phyloP scores from a whole-genome alignment of 1,140 invertebrate genomes.

The Cydia strobilella region DNA sequence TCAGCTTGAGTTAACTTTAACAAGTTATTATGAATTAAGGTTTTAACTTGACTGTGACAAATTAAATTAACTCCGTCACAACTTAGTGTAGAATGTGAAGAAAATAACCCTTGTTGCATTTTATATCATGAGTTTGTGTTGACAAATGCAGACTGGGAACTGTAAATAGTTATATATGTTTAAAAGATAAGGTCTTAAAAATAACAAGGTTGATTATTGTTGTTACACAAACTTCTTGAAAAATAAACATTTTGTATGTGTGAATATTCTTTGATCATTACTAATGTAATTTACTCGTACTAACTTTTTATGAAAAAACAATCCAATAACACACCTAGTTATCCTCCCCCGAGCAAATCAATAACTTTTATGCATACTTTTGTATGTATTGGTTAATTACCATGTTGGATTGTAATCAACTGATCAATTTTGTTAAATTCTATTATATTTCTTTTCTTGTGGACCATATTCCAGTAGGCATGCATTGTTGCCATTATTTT shows the following conservation, averaged over 20 bases:
- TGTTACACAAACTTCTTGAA: slow-evolving; percentile 79
- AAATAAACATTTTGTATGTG: slow-evolving; percentile 80
- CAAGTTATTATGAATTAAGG: slow-evolving; percentile 60
- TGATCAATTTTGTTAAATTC: slow-evolving; percentile 7
- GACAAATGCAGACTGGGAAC: slow-evolving; percentile 74
- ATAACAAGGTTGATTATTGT: slow-evolving; percentile 80
- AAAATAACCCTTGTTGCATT: slow-evolving; percentile 78
- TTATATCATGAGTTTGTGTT: slow-evolving; percentile 77
- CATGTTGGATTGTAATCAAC: slow-evolving; percentile 10
- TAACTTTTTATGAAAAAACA: slow-evolving; percentile 14
- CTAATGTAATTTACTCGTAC: slow-evolving; percentile 38
- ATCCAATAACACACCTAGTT: slow-evolving; percentile 3
- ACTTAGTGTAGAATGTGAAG: slow-evolving; percentile 71
- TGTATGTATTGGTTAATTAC: slow-evolving; percentile 11
- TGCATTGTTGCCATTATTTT: slow-evolving; percentile 1
- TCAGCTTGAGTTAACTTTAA: slow-evolving; percentile 67
- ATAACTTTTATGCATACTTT: slow-evolving; percentile 18
- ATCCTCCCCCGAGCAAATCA: slow-evolving; percentile 23
- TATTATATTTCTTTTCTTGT: background rate
- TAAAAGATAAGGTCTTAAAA: slow-evolving; percentile 75
- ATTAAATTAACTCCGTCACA: slow-evolving; percentile 76
- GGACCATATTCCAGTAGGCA: slow-evolving; percentile 5
- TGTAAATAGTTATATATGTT: slow-evolving; percentile 80
- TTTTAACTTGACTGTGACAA: slow-evolving; percentile 73
- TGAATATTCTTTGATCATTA: slow-evolving; percentile 62